Evolutionary conservation across 2,797 vertebrate genomes (phyloP), one percentile per base, ranked within the genome.

Genomic region (Balearica regulorum): DNA sequence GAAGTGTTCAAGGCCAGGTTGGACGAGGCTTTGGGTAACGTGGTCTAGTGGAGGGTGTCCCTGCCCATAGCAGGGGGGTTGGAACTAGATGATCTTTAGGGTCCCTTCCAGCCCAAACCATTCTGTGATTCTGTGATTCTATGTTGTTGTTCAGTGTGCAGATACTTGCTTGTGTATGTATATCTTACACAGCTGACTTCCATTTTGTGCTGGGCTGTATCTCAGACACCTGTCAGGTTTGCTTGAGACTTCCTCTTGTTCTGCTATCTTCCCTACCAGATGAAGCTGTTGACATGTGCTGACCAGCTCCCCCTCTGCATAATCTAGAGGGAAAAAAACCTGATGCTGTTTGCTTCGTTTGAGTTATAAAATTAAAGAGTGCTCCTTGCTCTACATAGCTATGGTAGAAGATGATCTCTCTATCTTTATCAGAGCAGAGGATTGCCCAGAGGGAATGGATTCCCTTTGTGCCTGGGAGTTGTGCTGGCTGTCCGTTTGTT

Each of bases 321-420:
- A 46, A 62, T 24, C 31, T 58, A 13, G 10, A 39, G 26, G 11
- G 37, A 2, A 43, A n/a, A 44, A 46, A 14, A 0, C 1, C 12
- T 12, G 13, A 31, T 0, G 0, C 26, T 58, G 8, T 41, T 78
- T 64, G 33, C 26, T 62, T 66, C 26, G 22, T 49, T 84, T 58
- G 37, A 83, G 35, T 31, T 57, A 31, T 31, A 82, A 41, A 66
- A 53, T 53, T 8, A 20, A 2, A 31, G 18, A 33, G 13, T 24
- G 14, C 25, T 82, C 9, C 12, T 31, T 73, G 62, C 15, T 87
- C 24, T 35, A 10, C 13, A 3, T 2, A 65, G 70, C 35, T 83
- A 8, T 26, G 10, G 46, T 16, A 44, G 75, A 14, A 62, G 58
- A 33, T 11, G 31, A 60, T 15, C 22, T 83, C 16, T 79, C 5